Evolutionary conservation across 2,888 invertebrate genomes (phyloP).

Genomic region (Oeneis ivallda): DNA sequence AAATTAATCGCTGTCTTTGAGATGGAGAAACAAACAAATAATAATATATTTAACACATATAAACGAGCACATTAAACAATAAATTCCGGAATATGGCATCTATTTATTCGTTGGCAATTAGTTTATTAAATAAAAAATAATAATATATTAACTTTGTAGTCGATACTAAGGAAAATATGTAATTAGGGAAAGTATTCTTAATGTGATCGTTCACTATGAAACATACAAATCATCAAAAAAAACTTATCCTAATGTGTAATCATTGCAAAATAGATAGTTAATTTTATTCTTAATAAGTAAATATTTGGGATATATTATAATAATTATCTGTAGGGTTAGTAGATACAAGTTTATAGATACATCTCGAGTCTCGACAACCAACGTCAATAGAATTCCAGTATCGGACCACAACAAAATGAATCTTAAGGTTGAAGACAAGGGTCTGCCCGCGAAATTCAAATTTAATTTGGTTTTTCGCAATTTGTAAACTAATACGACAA

Average conservation of each 20-base stretch:
- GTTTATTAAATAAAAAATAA: too few relatives aligned
- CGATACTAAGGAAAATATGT: not conserved
- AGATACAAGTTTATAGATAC: too few relatives aligned
- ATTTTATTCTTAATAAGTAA: too few relatives aligned
- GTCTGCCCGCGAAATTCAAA: too few relatives aligned
- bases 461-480: too few relatives aligned
- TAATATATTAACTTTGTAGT: not conserved
- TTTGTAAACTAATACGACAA: too few relatives aligned
- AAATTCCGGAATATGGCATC: slow-evolving; percentile 3
- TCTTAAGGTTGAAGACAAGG: too few relatives aligned
- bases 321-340: too few relatives aligned
- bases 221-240: not conserved
- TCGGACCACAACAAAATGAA: too few relatives aligned
- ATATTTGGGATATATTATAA: not conserved
- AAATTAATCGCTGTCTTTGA: not conserved
- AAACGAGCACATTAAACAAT: slow-evolving; percentile 9
- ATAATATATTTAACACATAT: not conserved
- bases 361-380: too few relatives aligned
- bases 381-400: too few relatives aligned
- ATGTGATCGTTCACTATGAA: slow-evolving; percentile 6
- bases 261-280: not conserved
- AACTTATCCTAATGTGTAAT: not conserved
- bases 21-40: slow-evolving; percentile 12
- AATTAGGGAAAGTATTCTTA: not conserved
- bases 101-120: not conserved